Evolutionary conservation across 2,113 vertebrate species (phyloP).

Genomic region (Colinus virginianus): DNA sequence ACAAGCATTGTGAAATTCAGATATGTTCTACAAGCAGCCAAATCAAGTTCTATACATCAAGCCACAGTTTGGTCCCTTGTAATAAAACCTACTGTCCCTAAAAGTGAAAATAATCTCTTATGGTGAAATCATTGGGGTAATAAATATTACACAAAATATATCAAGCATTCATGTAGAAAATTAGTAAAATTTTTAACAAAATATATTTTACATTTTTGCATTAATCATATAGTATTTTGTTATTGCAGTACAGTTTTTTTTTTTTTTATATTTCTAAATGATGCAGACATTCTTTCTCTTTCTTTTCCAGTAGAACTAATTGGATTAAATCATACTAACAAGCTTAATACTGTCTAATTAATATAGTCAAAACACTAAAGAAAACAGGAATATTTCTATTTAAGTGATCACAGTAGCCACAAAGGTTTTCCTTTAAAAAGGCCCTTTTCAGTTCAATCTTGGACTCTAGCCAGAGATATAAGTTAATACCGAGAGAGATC

Average conservation of each 20-base stretch:
- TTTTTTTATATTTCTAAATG: conserved; percentile 8
- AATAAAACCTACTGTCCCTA: background rate
- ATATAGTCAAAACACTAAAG: conserved; percentile 25
- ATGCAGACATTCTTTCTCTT: background rate
- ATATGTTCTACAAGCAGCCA: background rate
- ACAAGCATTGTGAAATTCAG: background rate
- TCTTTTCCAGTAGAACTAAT: conserved; percentile 35
- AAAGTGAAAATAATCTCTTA: background rate
- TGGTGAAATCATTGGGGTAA: background rate
- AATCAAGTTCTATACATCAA: background rate
- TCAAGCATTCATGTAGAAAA: background rate
- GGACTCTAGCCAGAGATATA: conserved; percentile 62
- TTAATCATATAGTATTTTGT: background rate
- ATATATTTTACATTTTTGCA: background rate
- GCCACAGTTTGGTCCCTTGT: background rate
- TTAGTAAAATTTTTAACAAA: background rate
- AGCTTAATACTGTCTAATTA: conserved; percentile 38
- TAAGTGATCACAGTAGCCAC: conserved; percentile 40
- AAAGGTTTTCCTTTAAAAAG: conserved; percentile 46
- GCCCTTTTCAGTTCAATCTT: conserved; percentile 34
- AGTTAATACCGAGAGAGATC: conserved; percentile 71
- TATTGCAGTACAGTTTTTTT: background rate
- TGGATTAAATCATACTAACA: conserved; percentile 50
- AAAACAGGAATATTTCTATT: conserved; percentile 47
- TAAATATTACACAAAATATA: background rate